phyloP scores from a whole-genome alignment of 2,797 vertebrate species.

The Tokudaia tokunoshimensis region DNA sequence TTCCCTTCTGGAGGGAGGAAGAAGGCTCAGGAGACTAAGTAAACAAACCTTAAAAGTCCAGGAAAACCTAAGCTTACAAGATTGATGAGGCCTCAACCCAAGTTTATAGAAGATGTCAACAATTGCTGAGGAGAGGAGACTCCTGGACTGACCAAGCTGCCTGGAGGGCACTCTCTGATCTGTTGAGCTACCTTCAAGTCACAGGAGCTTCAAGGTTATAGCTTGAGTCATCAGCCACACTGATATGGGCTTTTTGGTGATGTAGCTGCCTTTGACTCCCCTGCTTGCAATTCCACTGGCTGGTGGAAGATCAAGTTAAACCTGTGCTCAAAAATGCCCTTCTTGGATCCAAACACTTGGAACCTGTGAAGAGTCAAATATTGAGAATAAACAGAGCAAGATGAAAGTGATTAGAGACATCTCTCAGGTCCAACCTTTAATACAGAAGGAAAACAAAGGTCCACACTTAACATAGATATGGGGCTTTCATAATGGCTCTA shows the following conservation, averaged over 20 bases:
- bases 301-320: neutral
- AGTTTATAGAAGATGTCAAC: neutral
- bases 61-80: neutral
- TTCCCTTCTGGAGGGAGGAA: neutral
- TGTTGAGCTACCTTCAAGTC: neutral
- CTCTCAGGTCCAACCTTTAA: neutral
- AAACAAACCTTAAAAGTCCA: neutral
- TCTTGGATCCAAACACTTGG: neutral
- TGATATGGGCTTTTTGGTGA: neutral
- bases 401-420: neutral
- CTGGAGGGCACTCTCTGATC: neutral
- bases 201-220: neutral
- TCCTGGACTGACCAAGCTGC: neutral
- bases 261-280: neutral
- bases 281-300: neutral
- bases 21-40: neutral
- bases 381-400: neutral
- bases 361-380: neutral
- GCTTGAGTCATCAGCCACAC: neutral
- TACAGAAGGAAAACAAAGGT: neutral
- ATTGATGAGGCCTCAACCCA: neutral
- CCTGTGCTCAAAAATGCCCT: neutral
- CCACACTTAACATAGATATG: neutral
- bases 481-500: neutral
- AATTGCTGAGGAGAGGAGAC: neutral